Percentiles rank a stretch among this genome's conserved stretches.
Evolutionary conservation across 2,797 vertebrate genomes (phyloP).

Genomic region (Cynopterus sphinx): DNA sequence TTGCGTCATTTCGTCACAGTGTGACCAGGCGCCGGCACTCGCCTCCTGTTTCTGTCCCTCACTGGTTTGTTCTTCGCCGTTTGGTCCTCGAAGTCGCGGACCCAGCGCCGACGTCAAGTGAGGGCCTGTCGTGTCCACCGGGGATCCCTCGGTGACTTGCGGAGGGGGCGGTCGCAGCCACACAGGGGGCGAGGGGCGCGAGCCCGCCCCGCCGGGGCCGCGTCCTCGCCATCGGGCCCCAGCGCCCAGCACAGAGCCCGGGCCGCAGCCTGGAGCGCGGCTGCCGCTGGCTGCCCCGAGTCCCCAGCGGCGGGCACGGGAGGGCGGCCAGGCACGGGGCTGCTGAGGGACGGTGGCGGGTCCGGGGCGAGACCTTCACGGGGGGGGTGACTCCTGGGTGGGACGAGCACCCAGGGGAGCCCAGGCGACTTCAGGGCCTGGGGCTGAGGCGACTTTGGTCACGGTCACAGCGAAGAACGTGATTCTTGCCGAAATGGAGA

Average conservation of each 20-base stretch:
- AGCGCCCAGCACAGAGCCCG: neutral
- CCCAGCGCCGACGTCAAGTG: neutral
- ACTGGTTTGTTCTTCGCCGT: neutral
- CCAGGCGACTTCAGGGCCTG: neutral
- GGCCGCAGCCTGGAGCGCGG: neutral
- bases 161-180: neutral
- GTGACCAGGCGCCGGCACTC: neutral
- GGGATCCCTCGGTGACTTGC: accelerated
- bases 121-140: neutral
- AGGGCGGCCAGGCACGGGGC: neutral
- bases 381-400: neutral
- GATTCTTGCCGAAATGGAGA: neutral
- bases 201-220: too few species aligned
- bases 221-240: accelerated
- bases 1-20: neutral
- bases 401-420: neutral
- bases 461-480: neutral
- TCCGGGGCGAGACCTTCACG: neutral
- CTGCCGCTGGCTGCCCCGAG: neutral
- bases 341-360: accelerated
- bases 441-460: too few species aligned
- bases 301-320: accelerated
- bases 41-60: neutral
- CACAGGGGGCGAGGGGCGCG: accelerated
- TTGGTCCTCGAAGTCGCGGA: neutral